Evolutionary conservation across 2,113 vertebrate species (phyloP).

Genomic region (Eublepharis macularius): DNA sequence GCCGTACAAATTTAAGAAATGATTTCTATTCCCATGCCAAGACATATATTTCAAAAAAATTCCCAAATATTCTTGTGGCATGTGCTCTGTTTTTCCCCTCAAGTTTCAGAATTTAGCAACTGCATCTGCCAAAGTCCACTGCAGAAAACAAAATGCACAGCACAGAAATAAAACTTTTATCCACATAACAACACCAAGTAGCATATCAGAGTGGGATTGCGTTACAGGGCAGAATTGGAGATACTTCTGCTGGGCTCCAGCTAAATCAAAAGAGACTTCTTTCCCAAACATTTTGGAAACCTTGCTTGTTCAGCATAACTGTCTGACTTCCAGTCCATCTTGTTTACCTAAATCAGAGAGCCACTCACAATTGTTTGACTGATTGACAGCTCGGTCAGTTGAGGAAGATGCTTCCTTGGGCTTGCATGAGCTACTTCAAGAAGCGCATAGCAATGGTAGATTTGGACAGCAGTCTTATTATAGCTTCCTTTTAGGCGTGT

Average conservation of each 20-base stretch:
- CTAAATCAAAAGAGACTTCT: background rate
- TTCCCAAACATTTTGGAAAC: background rate
- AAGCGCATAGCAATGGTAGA: no score
- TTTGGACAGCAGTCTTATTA: background rate
- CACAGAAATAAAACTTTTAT: background rate
- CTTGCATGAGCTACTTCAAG: background rate
- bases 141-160: background rate
- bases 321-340: background rate
- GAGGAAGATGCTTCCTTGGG: background rate
- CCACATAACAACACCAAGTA: no score
- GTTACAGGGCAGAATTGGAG: no score
- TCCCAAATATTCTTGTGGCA: background rate
- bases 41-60: slow-evolving; percentile 28
- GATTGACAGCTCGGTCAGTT: background rate
- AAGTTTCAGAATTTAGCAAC: background rate
- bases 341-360: background rate
- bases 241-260: no score
- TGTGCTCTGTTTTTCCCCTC: background rate
- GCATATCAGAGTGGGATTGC: no score
- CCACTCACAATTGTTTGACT: background rate
- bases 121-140: background rate
- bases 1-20: slow-evolving; percentile 57
- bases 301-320: background rate
- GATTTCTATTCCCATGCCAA: slow-evolving; percentile 43
- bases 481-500: background rate